These are phyloP conservation scores for Euplagia quadripunctaria DNA, from an alignment of 2,888 invertebrate genomes.

Conservation along the genomic window DNA sequence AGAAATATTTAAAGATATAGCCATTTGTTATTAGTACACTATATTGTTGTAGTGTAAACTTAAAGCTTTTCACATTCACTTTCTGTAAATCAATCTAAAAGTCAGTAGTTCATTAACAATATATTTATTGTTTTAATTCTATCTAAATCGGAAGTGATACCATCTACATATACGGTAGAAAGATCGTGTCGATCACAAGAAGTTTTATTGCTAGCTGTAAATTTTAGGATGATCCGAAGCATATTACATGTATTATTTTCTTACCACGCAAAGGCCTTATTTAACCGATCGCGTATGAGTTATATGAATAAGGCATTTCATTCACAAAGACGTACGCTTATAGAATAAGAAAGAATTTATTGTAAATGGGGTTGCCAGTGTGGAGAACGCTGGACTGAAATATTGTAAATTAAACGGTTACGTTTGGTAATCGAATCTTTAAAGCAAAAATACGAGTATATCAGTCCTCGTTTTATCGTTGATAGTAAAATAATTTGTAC, in stretches of 20 bases:
- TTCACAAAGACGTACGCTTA: slow-evolving; percentile 55
- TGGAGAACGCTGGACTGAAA: slow-evolving; percentile 13
- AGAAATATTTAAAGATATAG: too few species aligned
- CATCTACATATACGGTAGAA: background rate
- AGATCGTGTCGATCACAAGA: background rate
- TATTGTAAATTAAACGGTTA: slow-evolving; percentile 8
- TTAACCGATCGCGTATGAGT: slow-evolving; percentile 45
- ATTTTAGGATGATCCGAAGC: slow-evolving; percentile 52
- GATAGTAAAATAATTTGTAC: background rate
- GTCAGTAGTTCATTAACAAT: too few species aligned
- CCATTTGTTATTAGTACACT: too few species aligned
- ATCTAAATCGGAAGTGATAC: too few species aligned
- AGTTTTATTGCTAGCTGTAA: slow-evolving; percentile 28
- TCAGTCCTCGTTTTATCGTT: too few species aligned
- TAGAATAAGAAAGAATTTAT: slow-evolving; percentile 54
- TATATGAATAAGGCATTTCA: slow-evolving; percentile 43
- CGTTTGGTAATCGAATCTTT: background rate
- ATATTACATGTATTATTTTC: slow-evolving; percentile 54
- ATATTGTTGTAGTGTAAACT: too few species aligned
- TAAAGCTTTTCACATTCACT: too few species aligned
- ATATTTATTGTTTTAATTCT: too few species aligned
- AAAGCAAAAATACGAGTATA: background rate
- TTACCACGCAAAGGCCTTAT: slow-evolving; percentile 48
- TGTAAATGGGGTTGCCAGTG: slow-evolving; percentile 47
- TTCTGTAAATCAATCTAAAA: too few species aligned